These are phyloP conservation scores for Xestia xanthographa DNA, from an alignment of 2,888 invertebrate genomes.

Conservation along the genomic window DNA sequence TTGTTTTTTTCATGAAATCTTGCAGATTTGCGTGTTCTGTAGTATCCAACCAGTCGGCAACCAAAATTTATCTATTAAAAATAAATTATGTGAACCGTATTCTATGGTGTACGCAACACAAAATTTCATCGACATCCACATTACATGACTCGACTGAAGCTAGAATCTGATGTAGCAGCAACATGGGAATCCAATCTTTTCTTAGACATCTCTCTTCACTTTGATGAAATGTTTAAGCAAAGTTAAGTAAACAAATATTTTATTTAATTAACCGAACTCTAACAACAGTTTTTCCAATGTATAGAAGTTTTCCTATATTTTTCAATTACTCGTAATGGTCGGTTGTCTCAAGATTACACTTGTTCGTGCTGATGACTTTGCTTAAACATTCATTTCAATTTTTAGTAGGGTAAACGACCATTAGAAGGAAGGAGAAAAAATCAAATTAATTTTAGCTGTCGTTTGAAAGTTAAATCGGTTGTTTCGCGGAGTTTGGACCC, in stretches of 20 bases:
- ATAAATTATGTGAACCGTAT: no score
- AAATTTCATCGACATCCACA: no score
- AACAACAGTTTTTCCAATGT: conserved; percentile 27
- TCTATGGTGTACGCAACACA: no score
- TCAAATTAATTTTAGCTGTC: conserved; percentile 35
- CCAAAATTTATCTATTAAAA: no score
- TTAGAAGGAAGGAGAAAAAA: conserved; percentile 33
- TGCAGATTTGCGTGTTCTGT: no score
- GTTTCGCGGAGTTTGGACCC: conserved; percentile 9
- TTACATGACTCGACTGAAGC: conserved; percentile 22
- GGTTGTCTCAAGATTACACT: conserved; percentile 14
- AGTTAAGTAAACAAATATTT: neutral
- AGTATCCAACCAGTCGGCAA: no score
- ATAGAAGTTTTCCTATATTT: conserved; percentile 19
- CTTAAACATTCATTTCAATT: conserved; percentile 28
- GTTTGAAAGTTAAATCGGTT: conserved; percentile 44
- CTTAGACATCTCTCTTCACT: conserved; percentile 19
- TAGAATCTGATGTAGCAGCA: neutral
- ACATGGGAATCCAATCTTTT: neutral
- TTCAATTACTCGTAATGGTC: conserved; percentile 28
- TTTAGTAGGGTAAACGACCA: conserved; percentile 42
- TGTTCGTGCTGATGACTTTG: conserved; percentile 10
- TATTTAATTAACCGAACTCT: neutral
- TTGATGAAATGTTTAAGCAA: no score
- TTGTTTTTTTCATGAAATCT: no score